phyloP scores from a whole-genome alignment of 2,113 vertebrate genomes.

The Channa maculata region DNA sequence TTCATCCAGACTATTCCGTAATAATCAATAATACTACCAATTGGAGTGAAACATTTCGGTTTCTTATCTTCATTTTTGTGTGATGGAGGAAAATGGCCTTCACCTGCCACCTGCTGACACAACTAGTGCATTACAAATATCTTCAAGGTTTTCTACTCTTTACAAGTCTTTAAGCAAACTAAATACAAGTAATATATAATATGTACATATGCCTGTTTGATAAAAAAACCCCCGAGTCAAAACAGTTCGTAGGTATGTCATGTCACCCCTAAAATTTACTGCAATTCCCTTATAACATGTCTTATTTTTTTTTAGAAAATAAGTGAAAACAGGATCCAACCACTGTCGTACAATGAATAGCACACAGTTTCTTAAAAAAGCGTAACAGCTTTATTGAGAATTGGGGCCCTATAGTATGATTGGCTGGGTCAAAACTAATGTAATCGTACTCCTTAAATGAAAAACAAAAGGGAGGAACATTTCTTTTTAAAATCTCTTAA shows the following conservation, averaged over 20 bases:
- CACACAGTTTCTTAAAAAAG: conserved; percentile 48
- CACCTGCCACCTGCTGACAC: conserved; percentile 72
- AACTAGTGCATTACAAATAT: conserved; percentile 42
- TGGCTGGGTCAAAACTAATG: conserved; percentile 39
- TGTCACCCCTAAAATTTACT: not conserved
- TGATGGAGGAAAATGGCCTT: not conserved
- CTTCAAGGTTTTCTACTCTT: not conserved
- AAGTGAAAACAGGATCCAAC: not conserved
- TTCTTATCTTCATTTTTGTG: not conserved
- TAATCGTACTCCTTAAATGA: conserved; percentile 44
- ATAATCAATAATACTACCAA: not conserved
- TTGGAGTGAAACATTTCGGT: not conserved
- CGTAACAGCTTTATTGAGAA: conserved; percentile 74
- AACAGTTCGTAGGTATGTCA: not conserved
- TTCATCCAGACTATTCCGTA: no score
- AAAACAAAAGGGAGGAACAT: conserved; percentile 28
- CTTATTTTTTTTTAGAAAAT: no score
- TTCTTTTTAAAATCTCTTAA: conserved; percentile 32
- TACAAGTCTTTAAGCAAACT: not conserved
- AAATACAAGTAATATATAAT: not conserved
- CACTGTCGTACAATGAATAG: not conserved
- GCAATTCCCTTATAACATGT: not conserved
- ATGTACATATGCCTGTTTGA: not conserved
- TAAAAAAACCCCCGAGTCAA: not conserved
- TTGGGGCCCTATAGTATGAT: conserved; percentile 64